A percentile compares a stretch with the other conserved stretches of the same genome.
Evolutionary conservation across 2,113 vertebrate genomes (phyloP).

Genomic region (Phrynosoma blainvillii): DNA sequence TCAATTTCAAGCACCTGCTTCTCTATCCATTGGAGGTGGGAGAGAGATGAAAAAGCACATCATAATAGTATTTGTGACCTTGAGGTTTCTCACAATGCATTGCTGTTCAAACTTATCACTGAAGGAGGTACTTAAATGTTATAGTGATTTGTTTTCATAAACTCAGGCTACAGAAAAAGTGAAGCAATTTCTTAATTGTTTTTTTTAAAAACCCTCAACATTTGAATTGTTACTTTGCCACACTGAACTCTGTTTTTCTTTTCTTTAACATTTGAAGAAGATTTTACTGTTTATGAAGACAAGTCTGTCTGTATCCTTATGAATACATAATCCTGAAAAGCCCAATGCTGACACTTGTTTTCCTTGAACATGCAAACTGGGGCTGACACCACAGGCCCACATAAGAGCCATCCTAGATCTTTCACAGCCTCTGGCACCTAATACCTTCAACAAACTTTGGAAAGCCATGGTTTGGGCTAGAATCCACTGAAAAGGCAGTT

Average conservation of each 20-base stretch:
- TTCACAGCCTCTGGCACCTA: background rate
- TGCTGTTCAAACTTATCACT: constrained; percentile 18
- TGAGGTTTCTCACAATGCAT: constrained; percentile 19
- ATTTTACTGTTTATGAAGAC: background rate
- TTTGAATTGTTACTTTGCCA: background rate
- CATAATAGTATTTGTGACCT: constrained; percentile 10
- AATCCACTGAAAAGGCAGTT: too few species aligned
- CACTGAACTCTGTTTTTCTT: too few species aligned
- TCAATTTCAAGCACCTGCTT: constrained; percentile 38
- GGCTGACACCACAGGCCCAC: background rate
- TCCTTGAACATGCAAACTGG: background rate
- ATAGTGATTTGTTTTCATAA: constrained; percentile 16
- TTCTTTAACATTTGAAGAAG: background rate
- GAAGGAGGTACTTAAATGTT: constrained; percentile 20
- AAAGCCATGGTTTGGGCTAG: background rate
- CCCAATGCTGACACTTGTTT: background rate
- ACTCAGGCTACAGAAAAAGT: background rate
- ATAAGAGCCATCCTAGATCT: background rate
- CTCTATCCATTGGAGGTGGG: constrained; percentile 11
- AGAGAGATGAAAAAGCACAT: background rate
- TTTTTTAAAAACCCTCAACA: background rate
- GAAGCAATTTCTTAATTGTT: background rate
- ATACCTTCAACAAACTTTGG: background rate
- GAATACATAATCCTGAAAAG: background rate
- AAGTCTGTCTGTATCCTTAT: background rate